Evolutionary conservation across 2,888 invertebrate species (phyloP).

Genomic region (Holacanthella duospinosa): DNA sequence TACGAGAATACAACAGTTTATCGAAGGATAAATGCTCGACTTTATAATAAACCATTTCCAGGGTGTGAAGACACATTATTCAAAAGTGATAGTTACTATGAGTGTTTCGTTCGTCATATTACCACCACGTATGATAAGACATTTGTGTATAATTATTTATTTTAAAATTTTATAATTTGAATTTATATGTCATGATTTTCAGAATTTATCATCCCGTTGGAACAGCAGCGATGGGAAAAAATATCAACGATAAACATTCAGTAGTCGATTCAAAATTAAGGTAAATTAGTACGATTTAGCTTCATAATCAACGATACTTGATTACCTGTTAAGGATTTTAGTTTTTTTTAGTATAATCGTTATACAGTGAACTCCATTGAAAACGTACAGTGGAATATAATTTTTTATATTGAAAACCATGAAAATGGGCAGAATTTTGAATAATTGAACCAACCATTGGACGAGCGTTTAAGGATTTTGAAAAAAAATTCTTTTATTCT

Average conservation of each 20-base stretch:
- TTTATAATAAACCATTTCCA: neutral
- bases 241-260: constrained; percentile 15
- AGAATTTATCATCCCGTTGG: constrained; percentile 44
- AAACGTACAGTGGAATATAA: too few relatives aligned
- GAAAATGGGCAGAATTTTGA: too few relatives aligned
- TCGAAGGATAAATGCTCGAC: neutral
- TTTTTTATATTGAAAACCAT: too few relatives aligned
- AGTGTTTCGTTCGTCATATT: neutral
- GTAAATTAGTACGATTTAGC: constrained; percentile 8
- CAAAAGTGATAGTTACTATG: neutral
- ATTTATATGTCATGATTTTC: neutral
- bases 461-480: too few relatives aligned
- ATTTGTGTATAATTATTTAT: neutral
- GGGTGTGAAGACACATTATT: neutral
- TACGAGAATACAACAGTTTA: constrained; percentile 5
- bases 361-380: too few relatives aligned
- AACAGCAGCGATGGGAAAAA: constrained; percentile 54
- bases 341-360: too few relatives aligned
- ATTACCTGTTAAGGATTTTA: too few relatives aligned
- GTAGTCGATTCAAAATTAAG: constrained; percentile 32
- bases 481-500: neutral
- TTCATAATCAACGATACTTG: too few relatives aligned
- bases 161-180: neutral
- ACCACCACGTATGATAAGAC: neutral
- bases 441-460: too few relatives aligned